Conservation (phyloP, 2,113 vertebrate genomes). For the Centrocercus urophasianus region DNA sequence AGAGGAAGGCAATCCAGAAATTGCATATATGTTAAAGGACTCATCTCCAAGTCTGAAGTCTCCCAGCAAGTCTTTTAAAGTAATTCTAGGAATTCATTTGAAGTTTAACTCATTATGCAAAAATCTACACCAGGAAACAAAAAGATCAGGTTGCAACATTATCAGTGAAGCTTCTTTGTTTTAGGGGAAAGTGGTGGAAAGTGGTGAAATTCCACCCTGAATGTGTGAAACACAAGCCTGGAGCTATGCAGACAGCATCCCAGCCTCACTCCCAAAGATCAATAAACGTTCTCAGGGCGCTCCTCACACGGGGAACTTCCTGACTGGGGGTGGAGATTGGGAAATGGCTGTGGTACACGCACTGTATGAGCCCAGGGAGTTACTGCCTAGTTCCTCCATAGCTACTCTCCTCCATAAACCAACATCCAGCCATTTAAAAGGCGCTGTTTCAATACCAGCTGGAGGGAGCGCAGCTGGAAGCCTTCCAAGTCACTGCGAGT, state of each 20-base stretch:
- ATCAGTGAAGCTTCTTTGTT: neutral
- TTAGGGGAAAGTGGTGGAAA: neutral
- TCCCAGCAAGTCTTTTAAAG: neutral
- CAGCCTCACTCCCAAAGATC: fast-evolving
- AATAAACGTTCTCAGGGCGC: neutral
- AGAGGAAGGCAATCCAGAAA: neutral
- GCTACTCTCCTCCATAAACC: neutral
- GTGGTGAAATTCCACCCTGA: neutral
- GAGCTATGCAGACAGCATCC: neutral
- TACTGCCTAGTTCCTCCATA: neutral
- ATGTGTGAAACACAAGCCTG: neutral
- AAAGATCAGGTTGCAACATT: neutral
- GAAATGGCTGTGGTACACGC: neutral
- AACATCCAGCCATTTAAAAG: neutral
- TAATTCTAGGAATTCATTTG: neutral
- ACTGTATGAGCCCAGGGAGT: neutral
- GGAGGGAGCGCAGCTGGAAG: neutral
- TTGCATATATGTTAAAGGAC: neutral
- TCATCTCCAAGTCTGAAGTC: neutral
- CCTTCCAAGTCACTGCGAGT: neutral
- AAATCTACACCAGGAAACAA: neutral
- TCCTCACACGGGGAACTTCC: neutral
- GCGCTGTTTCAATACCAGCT: neutral
- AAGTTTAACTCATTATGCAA: neutral
- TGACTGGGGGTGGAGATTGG: neutral